Conservation (phyloP, 2,113 vertebrate species). For the Stigmatopora argus region DNA sequence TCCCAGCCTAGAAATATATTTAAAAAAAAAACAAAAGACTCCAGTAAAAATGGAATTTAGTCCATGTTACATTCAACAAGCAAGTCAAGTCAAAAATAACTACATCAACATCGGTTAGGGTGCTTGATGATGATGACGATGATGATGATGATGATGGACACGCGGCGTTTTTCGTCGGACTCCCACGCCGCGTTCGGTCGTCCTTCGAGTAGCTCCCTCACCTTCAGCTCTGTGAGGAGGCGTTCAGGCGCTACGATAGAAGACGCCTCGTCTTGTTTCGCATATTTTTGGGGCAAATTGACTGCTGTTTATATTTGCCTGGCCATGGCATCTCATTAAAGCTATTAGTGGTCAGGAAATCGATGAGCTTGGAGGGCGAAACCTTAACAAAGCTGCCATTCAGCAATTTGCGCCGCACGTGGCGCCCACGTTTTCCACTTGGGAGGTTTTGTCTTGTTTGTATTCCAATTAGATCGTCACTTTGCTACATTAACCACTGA, state of each 20-base stretch:
- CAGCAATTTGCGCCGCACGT: neutral
- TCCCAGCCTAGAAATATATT: slow-evolving; percentile 11
- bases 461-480: neutral
- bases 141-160: slow-evolving; percentile 63
- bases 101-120: slow-evolving; percentile 36
- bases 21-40: slow-evolving; percentile 19
- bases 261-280: slow-evolving; percentile 38
- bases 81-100: slow-evolving; percentile 40
- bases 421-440: slow-evolving; percentile 7
- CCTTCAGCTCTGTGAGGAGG: slow-evolving; percentile 63
- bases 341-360: slow-evolving; percentile 47
- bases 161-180: slow-evolving; percentile 49
- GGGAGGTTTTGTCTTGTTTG: neutral
- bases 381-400: slow-evolving; percentile 27
- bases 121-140: slow-evolving; percentile 61
- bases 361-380: slow-evolving; percentile 23
- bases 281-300: slow-evolving; percentile 41
- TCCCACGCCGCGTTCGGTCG: slow-evolving; percentile 55
- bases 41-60: slow-evolving; percentile 26
- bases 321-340: slow-evolving; percentile 50
- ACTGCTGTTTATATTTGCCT: slow-evolving; percentile 38
- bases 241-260: slow-evolving; percentile 36
- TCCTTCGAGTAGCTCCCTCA: slow-evolving; percentile 56
- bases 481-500: neutral
- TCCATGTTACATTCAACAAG: slow-evolving; percentile 54